phyloP scores from a whole-genome alignment of 2,888 invertebrate genomes.

The Dolichopus griseipennis region DNA sequence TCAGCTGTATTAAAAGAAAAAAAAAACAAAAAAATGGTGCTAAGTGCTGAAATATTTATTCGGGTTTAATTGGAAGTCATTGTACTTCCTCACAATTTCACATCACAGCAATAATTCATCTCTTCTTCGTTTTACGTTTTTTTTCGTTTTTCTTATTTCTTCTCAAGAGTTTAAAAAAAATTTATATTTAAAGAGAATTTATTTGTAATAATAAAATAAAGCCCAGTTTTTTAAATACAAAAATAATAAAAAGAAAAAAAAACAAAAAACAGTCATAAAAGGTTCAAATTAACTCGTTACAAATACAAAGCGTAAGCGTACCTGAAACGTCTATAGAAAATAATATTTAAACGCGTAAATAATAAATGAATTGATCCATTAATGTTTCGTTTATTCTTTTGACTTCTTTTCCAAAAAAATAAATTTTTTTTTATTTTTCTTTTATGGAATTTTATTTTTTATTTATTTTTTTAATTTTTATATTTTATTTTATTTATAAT shows the following conservation, averaged over 20 bases:
- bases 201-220: not conserved
- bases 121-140: too few relatives aligned
- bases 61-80: conserved; percentile 3
- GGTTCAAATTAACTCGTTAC: not conserved
- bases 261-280: not conserved
- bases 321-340: not conserved
- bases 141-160: too few relatives aligned
- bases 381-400: not conserved
- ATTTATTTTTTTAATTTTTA: not conserved
- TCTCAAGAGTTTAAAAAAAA: too few relatives aligned
- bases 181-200: too few relatives aligned
- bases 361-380: conserved; percentile 6
- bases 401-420: too few relatives aligned
- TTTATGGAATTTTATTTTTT: not conserved
- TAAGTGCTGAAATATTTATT: conserved; percentile 4
- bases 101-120: conserved; percentile 3
- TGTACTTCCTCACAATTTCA: conserved; percentile 6
- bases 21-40: not conserved
- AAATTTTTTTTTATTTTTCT: too few relatives aligned
- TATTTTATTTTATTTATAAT: too few relatives aligned
- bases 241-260: not conserved
- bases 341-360: not conserved
- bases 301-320: not conserved
- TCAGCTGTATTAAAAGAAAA: not conserved
- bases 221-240: not conserved